Evolutionary conservation across 2,113 vertebrate species (phyloP).

Genomic region (Petrocephalus microphthalmus): DNA sequence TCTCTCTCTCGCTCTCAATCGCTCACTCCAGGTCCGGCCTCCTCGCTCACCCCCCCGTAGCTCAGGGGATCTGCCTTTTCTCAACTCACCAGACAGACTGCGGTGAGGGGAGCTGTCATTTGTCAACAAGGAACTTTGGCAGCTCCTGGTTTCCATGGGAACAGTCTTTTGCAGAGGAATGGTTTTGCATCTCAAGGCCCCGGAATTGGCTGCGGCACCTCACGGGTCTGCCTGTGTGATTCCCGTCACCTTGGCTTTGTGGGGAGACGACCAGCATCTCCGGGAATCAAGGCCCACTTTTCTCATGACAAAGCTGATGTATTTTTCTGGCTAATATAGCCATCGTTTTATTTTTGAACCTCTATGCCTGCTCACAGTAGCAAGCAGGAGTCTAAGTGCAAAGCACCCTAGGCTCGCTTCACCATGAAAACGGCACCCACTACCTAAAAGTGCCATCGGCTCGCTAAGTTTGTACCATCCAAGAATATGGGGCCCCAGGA

Average conservation of each 20-base stretch:
- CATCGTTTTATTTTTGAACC: not conserved
- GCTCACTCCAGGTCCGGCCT: conserved; percentile 62
- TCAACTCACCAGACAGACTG: conserved; percentile 61
- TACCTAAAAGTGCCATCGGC: not conserved
- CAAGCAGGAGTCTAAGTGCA: not conserved
- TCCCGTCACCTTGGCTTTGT: conserved; percentile 40
- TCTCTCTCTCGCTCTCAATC: no score
- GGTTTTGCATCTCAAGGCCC: conserved; percentile 68
- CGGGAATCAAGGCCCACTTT: not conserved
- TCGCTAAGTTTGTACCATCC: not conserved
- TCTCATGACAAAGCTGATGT: not conserved
- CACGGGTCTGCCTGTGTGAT: conserved; percentile 40
- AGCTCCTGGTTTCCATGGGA: conserved; percentile 83
- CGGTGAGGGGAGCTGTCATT: conserved; percentile 74
- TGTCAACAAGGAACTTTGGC: conserved; percentile 78
- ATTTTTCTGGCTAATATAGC: not conserved
- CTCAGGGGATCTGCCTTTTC: conserved; percentile 69
- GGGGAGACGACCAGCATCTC: not conserved
- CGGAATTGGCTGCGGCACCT: conserved; percentile 57
- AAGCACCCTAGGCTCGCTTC: not conserved
- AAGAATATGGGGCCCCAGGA: not conserved
- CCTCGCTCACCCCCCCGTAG: conserved; percentile 31
- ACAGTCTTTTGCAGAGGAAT: conserved; percentile 77
- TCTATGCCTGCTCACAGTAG: not conserved
- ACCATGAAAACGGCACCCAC: no score